Percentiles rank a stretch among this genome's conserved stretches.
phyloP scores from a whole-genome alignment of 2,888 invertebrate species.

The Ptilodon capucinus region DNA sequence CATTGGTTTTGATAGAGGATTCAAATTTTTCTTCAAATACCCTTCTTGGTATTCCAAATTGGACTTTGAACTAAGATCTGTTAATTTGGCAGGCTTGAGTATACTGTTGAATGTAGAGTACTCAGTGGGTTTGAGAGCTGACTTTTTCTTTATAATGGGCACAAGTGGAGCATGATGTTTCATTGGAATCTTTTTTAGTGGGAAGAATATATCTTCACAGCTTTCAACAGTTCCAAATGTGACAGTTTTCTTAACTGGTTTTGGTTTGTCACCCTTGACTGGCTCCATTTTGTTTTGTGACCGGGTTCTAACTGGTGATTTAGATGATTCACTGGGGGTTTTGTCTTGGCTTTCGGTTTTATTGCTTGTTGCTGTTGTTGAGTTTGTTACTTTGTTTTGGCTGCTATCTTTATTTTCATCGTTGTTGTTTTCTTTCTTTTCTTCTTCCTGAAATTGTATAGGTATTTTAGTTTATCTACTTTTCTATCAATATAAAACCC shows the following conservation, averaged over 20 bases:
- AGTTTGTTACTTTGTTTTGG: constrained; percentile 55
- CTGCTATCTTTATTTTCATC: constrained; percentile 55
- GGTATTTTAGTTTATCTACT: background rate
- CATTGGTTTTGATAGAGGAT: constrained; percentile 73
- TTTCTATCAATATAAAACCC: background rate
- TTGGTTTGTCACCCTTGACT: constrained; percentile 67
- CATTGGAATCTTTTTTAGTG: constrained; percentile 80
- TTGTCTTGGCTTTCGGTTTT: constrained; percentile 49
- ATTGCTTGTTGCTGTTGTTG: constrained; percentile 30
- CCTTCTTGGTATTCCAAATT: constrained; percentile 77
- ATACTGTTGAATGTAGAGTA: constrained; percentile 83
- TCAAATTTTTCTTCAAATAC: constrained; percentile 72
- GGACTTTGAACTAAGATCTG: constrained; percentile 84
- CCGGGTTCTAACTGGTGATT: constrained; percentile 73
- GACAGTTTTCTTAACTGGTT: constrained; percentile 84
- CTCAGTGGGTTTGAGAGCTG: constrained; percentile 79
- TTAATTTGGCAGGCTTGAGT: constrained; percentile 84
- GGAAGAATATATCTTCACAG: constrained; percentile 83
- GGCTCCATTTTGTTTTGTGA: constrained; percentile 80
- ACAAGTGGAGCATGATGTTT: constrained; percentile 84
- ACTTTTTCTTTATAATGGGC: constrained; percentile 85
- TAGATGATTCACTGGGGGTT: constrained; percentile 52
- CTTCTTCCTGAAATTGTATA: constrained; percentile 68
- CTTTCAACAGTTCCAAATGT: constrained; percentile 85
- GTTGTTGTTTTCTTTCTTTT: constrained; percentile 78